These are phyloP conservation scores for Cephus cinctus DNA, from an alignment of 1,140 invertebrate genomes.

Conservation along the genomic window DNA sequence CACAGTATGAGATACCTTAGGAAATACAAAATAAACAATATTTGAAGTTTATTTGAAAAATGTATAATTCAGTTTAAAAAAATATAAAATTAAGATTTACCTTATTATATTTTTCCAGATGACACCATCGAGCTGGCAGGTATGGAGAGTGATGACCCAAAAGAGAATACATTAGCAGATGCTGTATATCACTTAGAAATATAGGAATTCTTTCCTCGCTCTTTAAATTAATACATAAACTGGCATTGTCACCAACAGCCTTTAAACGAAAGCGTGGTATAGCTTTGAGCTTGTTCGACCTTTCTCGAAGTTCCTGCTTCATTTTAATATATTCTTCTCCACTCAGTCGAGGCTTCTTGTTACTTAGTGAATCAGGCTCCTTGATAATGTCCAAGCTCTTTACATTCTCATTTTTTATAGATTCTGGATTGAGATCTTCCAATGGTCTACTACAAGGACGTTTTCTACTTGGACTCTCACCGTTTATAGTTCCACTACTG, in stretches of 20 bases:
- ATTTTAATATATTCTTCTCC: slow-evolving; percentile 59
- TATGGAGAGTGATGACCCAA: slow-evolving; percentile 70
- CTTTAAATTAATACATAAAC: slow-evolving; percentile 48
- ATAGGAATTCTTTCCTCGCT: slow-evolving; percentile 68
- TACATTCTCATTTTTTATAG: background rate
- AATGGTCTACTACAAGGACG: slow-evolving; percentile 19
- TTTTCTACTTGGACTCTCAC: slow-evolving; percentile 18
- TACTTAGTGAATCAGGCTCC: slow-evolving; percentile 17
- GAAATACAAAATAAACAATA: slow-evolving; percentile 3
- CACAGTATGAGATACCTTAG: slow-evolving; percentile 61
- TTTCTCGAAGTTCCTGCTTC: slow-evolving; percentile 57
- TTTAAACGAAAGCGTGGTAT: slow-evolving; percentile 63
- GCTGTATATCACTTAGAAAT: slow-evolving; percentile 78
- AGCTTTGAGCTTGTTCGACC: slow-evolving; percentile 56
- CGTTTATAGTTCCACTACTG: background rate
- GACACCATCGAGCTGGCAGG: slow-evolving; percentile 75
- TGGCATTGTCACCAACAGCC: slow-evolving; percentile 62
- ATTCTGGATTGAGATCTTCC: slow-evolving; percentile 3
- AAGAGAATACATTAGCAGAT: slow-evolving; percentile 76
- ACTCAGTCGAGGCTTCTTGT: slow-evolving; percentile 42
- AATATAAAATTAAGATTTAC: slow-evolving; percentile 42
- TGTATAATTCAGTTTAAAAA: background rate
- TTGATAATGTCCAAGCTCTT: background rate
- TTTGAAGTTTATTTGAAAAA: too few species aligned
- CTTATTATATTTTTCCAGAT: slow-evolving; percentile 69